Evolutionary conservation across 2,888 invertebrate species (phyloP).

Genomic region (Graphium colonna): DNA sequence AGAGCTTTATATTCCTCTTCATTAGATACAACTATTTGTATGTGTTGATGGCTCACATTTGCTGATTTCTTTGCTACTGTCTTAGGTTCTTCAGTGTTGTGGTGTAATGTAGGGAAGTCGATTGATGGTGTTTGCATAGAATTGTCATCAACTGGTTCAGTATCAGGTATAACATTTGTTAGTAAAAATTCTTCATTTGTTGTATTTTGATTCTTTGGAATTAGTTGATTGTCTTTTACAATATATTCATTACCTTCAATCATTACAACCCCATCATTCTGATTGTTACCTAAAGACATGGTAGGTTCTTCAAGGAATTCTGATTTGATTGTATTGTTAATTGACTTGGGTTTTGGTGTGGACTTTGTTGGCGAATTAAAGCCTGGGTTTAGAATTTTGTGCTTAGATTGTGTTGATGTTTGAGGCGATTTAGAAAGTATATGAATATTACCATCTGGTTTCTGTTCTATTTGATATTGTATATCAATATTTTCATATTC

Average conservation of each 20-base stretch:
- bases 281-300: conserved; percentile 30
- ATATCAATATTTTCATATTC: conserved; percentile 52
- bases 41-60: conserved; percentile 52
- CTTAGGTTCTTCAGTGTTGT: conserved; percentile 41
- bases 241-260: conserved; percentile 82
- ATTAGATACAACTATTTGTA: conserved; percentile 73
- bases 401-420: conserved; percentile 41
- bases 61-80: conserved; percentile 52
- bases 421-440: conserved; percentile 54
- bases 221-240: conserved; percentile 60
- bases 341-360: conserved; percentile 35
- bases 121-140: conserved; percentile 45
- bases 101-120: conserved; percentile 46
- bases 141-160: conserved; percentile 45
- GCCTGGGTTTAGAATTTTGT: conserved; percentile 65
- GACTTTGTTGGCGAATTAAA: conserved; percentile 39
- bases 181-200: conserved; percentile 45
- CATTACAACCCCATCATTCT: conserved; percentile 63
- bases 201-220: conserved; percentile 38
- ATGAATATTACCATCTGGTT: conserved; percentile 73
- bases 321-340: conserved; percentile 33
- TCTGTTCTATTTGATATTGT: conserved; percentile 58
- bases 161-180: conserved; percentile 44
- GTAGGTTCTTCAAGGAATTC: conserved; percentile 45
- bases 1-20: conserved; percentile 74